Base-by-base conservation (phyloP, 2,113 vertebrate genomes). In the Tetraodon nigroviridis region DNA sequence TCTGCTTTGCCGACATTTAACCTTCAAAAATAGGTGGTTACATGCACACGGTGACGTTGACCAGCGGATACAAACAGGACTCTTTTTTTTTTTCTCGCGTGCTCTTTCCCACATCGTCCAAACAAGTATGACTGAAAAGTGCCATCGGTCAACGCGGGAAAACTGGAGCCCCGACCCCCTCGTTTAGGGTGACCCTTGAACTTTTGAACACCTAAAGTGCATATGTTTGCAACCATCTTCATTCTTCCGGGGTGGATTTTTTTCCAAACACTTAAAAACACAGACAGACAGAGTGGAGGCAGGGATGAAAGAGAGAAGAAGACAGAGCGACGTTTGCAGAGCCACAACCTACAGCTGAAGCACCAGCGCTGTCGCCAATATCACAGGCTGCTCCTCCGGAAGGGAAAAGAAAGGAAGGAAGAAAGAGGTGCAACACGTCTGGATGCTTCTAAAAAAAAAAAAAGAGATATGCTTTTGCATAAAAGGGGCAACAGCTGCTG, bases 161-260 rank as follows among this genome's bases (percentile, higher is more conserved):
- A 27, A 27, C 24, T 27, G 24, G 24, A 27, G 7, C 24, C 24
- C 24, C 7, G 10, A 57, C 11, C 14, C n/a, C 22, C 11, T 21
- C 37, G 4, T 3, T 49, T 37, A 45, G 49, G 27, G 57, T 24
- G 44, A 15, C 41, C 6, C n/a, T 21, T 5, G 3, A 5, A 44
- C 49, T 44, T 10, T 21, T 5, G 3, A 5, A 44, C 49, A 51
- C 14, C 45, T 41, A 67, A 64, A 78, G 63, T 68, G 69, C 69
- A 67, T 11, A 51, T 0, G 51, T 20, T 19, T 0, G 11, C 8
- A 51, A 27, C 44, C n/a, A 6, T 1, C 19, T 46, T 52, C 11
- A 57, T 1, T 17, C 16, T 51, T 32, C 40, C 15, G 6, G 16
- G 45, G 24, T 12, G 40, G 49, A 40, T 52, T 41, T 27, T 46